phyloP scores from a whole-genome alignment of 2,888 invertebrate species.

The Tenthredo scrophulariae region DNA sequence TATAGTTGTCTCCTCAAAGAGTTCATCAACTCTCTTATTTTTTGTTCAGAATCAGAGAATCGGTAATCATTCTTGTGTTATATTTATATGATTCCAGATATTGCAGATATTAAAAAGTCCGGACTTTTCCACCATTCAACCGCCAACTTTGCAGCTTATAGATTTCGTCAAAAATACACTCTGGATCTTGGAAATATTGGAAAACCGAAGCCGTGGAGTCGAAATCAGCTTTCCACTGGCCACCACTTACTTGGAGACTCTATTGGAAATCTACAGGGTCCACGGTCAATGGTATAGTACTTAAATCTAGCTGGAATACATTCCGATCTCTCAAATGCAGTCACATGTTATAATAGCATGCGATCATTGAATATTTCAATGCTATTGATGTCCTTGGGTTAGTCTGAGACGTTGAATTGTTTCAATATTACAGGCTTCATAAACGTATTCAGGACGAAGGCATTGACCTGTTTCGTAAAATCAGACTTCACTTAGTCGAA shows the following conservation, averaged over 20 bases:
- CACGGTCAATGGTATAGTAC: slow-evolving; percentile 31
- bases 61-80: not conserved
- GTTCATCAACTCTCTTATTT: slow-evolving; percentile 36
- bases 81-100: slow-evolving; percentile 67
- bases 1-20: slow-evolving; percentile 12
- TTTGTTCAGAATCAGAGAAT: not conserved
- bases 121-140: slow-evolving; percentile 58
- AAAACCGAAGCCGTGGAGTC: slow-evolving; percentile 59
- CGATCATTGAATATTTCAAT: not conserved
- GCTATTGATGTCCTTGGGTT: not conserved
- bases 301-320: not conserved
- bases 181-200: slow-evolving; percentile 68
- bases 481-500: slow-evolving; percentile 63
- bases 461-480: slow-evolving; percentile 1
- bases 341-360: not conserved
- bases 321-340: not conserved
- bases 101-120: slow-evolving; percentile 74
- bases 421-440: slow-evolving; percentile 33
- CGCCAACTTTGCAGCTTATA: slow-evolving; percentile 58
- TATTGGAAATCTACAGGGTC: slow-evolving; percentile 42
- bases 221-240: slow-evolving; percentile 70
- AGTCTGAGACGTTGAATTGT: not conserved
- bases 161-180: slow-evolving; percentile 62
- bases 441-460: slow-evolving; percentile 21
- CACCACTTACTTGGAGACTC: slow-evolving; percentile 65